Evolutionary conservation across 1,140 invertebrate genomes (phyloP).

Genomic region (Solenopsis invicta): DNA sequence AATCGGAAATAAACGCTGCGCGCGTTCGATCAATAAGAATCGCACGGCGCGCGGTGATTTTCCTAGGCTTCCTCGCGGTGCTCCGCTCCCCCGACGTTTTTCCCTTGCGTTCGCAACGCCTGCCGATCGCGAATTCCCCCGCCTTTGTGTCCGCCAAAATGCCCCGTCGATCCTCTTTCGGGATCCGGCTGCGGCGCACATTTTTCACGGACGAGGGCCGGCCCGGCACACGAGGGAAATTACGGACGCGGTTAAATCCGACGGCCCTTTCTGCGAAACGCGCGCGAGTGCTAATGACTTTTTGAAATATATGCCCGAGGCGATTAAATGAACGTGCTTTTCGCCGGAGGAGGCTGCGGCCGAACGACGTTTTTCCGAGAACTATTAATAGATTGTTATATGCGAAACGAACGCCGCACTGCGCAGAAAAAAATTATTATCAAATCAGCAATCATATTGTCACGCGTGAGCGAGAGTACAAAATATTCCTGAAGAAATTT

Average conservation of each 20-base stretch:
- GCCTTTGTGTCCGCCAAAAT: conserved; percentile 49
- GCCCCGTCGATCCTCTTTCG: conserved; percentile 43
- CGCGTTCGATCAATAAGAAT: conserved; percentile 13
- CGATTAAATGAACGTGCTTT: conserved; percentile 56
- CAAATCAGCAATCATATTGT: not conserved
- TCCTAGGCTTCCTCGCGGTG: conserved; percentile 1
- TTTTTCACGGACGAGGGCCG: conserved; percentile 54
- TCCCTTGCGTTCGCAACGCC: not conserved
- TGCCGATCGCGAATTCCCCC: conserved; percentile 39
- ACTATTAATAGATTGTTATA: conserved; percentile 32
- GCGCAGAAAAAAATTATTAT: not conserved
- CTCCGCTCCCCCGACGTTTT: not conserved
- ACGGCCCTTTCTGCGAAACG: conserved; percentile 59
- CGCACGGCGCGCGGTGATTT: not conserved
- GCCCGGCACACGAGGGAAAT: conserved; percentile 43
- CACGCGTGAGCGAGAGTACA: no score
- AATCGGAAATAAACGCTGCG: conserved; percentile 14
- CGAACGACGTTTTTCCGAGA: conserved; percentile 36
- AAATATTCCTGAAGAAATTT: no score
- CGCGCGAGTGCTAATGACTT: conserved; percentile 61
- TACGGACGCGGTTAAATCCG: conserved; percentile 60
- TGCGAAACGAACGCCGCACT: not conserved
- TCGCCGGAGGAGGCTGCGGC: not conserved
- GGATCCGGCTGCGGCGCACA: conserved; percentile 33
- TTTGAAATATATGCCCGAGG: conserved; percentile 52